These are phyloP conservation scores for Eurosta solidaginis DNA, from an alignment of 1,140 invertebrate genomes.

Conservation along the genomic window DNA sequence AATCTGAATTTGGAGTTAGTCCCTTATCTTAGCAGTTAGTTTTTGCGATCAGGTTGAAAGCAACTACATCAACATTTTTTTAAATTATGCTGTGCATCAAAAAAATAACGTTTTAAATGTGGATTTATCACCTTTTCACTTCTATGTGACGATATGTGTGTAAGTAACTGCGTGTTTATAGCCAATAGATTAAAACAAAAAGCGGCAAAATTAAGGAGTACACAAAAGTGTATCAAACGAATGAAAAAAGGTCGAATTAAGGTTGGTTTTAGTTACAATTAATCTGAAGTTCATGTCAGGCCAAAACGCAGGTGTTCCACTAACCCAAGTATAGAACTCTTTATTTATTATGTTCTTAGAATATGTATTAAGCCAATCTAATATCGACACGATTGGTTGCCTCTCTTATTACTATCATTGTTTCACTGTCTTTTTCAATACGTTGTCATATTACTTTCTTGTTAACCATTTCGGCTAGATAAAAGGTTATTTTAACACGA, in stretches of 20 bases:
- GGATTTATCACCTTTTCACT: no score
- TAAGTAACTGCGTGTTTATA: not conserved
- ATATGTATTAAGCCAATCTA: not conserved
- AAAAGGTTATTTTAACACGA: not conserved
- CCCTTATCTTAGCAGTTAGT: no score
- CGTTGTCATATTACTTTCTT: slow-evolving; percentile 30
- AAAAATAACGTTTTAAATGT: no score
- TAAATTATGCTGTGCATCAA: no score
- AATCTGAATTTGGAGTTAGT: no score
- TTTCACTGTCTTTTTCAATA: slow-evolving; percentile 6
- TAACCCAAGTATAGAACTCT: not conserved
- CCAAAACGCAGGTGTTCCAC: not conserved
- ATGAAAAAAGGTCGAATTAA: slow-evolving; percentile 15
- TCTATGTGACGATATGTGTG: no score
- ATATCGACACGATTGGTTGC: not conserved
- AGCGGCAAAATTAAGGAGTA: not conserved
- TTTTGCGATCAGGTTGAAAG: no score
- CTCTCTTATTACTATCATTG: not conserved
- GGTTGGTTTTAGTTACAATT: slow-evolving; percentile 26
- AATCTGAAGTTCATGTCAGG: not conserved
- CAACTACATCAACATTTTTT: no score
- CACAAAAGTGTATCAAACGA: not conserved
- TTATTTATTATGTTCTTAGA: not conserved
- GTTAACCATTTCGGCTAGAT: slow-evolving; percentile 22
- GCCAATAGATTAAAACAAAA: not conserved